A percentile compares a stretch with the other conserved stretches of the same genome.
These are phyloP conservation scores for Myrmecobius fasciatus DNA, from an alignment of 2,113 vertebrate genomes.

Conservation along the genomic window DNA sequence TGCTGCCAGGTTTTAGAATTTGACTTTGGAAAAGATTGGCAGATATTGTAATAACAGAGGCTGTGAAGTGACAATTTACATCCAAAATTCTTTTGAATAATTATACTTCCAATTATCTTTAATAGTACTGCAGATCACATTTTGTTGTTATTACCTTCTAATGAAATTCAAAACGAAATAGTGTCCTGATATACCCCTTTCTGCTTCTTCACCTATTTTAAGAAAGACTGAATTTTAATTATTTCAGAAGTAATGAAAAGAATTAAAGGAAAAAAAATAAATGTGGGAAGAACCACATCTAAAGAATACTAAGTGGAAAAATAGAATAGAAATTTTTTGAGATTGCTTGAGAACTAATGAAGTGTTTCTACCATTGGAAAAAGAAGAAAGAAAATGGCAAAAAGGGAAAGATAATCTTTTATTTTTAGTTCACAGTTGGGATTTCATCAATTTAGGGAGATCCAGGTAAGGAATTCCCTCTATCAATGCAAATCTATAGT, in stretches of 20 bases:
- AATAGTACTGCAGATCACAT: conserved; percentile 29
- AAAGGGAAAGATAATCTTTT: neutral
- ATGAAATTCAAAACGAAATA: conserved; percentile 46
- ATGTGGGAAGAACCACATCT: conserved; percentile 7
- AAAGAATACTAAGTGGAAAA: conserved; percentile 30
- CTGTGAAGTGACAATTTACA: conserved; percentile 64
- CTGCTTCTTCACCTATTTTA: neutral
- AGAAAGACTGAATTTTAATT: neutral
- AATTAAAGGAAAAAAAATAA: conserved; percentile 20
- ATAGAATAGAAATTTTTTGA: neutral
- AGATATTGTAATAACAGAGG: conserved; percentile 70
- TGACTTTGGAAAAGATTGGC: conserved; percentile 70
- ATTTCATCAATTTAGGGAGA: neutral
- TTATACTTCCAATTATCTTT: conserved; percentile 62
- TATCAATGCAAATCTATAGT: neutral
- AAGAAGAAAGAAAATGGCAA: neutral
- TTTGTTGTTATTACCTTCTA: conserved; percentile 64
- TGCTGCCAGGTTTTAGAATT: conserved; percentile 50
- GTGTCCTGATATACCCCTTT: conserved; percentile 34
- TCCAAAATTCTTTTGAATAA: conserved; percentile 70
- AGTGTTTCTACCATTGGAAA: neutral
- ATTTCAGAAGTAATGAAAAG: conserved; percentile 39
- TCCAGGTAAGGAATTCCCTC: neutral
- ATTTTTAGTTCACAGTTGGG: neutral
- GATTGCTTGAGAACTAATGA: neutral